Conservation (phyloP, 2,888 invertebrate species). For the Dynastes grantii region DNA sequence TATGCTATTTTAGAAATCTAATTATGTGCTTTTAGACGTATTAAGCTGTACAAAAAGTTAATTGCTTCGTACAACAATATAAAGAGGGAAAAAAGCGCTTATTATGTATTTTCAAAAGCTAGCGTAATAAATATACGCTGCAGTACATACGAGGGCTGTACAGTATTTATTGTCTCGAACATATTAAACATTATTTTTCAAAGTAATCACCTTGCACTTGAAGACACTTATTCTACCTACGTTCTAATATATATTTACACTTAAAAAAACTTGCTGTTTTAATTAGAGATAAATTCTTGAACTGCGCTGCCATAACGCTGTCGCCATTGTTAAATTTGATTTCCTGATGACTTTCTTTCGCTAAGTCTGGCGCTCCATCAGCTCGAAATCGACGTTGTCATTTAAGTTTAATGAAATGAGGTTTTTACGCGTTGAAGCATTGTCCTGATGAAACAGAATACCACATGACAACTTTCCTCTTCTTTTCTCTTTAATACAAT, state of each 20-base stretch:
- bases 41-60: constrained; percentile 34
- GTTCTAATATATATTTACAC: too few relatives aligned
- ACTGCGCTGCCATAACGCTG: too few relatives aligned
- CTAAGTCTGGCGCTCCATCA: not conserved
- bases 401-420: not conserved
- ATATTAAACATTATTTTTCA: too few relatives aligned
- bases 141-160: too few relatives aligned
- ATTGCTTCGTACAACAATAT: constrained; percentile 19
- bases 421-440: not conserved
- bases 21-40: constrained; percentile 33
- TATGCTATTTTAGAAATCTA: constrained; percentile 34
- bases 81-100: not conserved
- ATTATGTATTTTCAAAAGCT: not conserved
- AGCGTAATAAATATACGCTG: not conserved
- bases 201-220: too few relatives aligned
- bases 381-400: not conserved
- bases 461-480: too few relatives aligned
- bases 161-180: too few relatives aligned
- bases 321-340: too few relatives aligned
- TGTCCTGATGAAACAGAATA: not conserved
- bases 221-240: too few relatives aligned
- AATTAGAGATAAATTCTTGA: too few relatives aligned
- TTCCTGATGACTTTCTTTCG: too few relatives aligned
- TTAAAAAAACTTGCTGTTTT: too few relatives aligned
- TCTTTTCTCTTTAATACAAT: not conserved